Percentiles rank a stretch among this genome's conserved stretches.
Evolutionary conservation across 2,113 vertebrate species (phyloP).

Genomic region (Probosciger aterrimus): DNA sequence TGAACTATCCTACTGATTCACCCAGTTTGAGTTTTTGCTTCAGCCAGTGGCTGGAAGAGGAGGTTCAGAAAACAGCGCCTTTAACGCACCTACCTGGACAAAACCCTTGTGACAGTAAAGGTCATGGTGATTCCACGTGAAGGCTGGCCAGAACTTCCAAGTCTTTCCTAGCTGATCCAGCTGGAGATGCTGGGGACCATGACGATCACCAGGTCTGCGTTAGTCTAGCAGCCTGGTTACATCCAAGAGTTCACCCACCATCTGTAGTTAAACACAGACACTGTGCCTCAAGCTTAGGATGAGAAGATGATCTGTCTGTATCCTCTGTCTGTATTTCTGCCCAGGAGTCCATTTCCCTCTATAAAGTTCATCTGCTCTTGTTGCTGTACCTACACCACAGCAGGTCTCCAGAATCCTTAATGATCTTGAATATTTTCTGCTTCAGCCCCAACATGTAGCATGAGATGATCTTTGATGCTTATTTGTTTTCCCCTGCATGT

Average conservation of each 20-base stretch:
- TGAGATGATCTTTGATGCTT: background rate
- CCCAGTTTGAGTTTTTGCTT: background rate
- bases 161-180: background rate
- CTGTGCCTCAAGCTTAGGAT: background rate
- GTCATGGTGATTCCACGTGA: background rate
- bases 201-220: too few species aligned
- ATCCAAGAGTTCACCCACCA: background rate
- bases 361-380: background rate
- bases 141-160: background rate
- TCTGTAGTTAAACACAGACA: background rate
- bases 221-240: background rate
- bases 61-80: background rate
- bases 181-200: background rate
- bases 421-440: background rate
- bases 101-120: background rate
- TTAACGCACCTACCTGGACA: background rate
- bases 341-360: background rate
- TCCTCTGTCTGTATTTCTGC: background rate
- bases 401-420: background rate
- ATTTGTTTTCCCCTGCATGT: background rate
- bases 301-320: background rate
- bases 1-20: background rate
- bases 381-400: background rate
- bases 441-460: background rate
- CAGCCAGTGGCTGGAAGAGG: background rate